Evolutionary conservation across 2,113 vertebrate genomes (phyloP), one percentile per base, ranked within the genome.

Genomic region (Grammomys surdaster): DNA sequence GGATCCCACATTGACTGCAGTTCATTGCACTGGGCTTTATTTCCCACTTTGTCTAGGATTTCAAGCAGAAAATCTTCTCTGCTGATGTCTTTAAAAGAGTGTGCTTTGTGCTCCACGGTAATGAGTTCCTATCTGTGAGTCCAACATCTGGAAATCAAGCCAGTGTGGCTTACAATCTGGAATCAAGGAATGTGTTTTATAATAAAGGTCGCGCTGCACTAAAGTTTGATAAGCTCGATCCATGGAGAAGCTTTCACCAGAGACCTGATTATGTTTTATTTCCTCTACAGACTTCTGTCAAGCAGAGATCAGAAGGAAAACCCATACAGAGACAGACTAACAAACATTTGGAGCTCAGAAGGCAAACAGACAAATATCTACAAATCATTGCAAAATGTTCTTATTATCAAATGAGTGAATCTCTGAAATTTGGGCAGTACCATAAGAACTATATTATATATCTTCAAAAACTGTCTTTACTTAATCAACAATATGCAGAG

Each of bases 1-100:
- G 75, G 70, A 48, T 89, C 65, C 54, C 48, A 48, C 36, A 78
- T 3, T 19, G 73, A 58, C 88, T 84, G n/a, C 16, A 89, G 46
- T 70, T 90, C 80, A 93, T 7, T 46, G 26, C 86, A 69, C 10
- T 51, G 65, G 88, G 89, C 75, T 93, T 88, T 93, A 92, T 63
- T 95, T 89, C 65, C 85, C 81, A 60, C 33, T 72, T 85, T 70
- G 56, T 88, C 4, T 89, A 91, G 86, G 77, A 96, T 93, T 95
- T 95, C 81, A 95, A 89, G 92, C 81, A 96, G 95, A 97, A 97
- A 96, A 96, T 63, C 92, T 95, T 92, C n/a, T 90, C 31, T n/a
- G 73, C 56, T 58, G 26, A 91, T 33, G 86, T 90, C 76, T 92
- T 95, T 43, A 81, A 91, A 92, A 92, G 17, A 24, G 31, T 46